phyloP scores from a whole-genome alignment of 2,113 vertebrate genomes.

The Brachypteracias leptosomus region DNA sequence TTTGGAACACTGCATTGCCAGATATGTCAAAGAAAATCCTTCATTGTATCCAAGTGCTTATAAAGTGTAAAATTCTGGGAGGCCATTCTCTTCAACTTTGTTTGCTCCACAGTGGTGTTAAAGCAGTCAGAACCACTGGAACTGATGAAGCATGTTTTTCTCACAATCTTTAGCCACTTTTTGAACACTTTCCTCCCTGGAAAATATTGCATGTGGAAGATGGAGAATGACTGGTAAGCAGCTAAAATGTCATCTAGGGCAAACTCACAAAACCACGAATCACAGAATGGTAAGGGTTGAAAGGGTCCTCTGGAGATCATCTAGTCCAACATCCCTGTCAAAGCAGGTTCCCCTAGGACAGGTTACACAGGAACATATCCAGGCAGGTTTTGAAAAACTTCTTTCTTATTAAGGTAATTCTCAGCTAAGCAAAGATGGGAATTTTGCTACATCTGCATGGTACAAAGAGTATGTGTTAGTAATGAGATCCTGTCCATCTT shows the following conservation, averaged over 20 bases:
- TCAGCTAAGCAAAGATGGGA: background rate
- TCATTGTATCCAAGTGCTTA: background rate
- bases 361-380: too few species aligned
- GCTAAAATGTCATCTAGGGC: background rate
- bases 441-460: background rate
- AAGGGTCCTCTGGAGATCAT: too few species aligned
- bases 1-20: background rate
- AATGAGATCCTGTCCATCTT: background rate
- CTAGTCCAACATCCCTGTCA: too few species aligned
- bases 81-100: background rate
- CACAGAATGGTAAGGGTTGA: too few species aligned
- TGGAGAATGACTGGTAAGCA: background rate
- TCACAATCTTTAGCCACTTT: background rate
- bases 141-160: background rate
- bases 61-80: background rate
- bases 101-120: background rate
- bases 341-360: too few species aligned
- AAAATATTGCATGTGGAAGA: background rate
- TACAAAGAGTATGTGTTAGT: background rate
- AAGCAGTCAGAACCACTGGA: background rate
- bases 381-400: too few species aligned
- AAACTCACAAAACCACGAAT: background rate
- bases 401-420: background rate
- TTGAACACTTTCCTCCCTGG: background rate
- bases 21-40: background rate